A percentile compares a stretch with the other conserved stretches of the same genome.
Evolutionary conservation across 64 coral and sea anemone genomes (phyloP).

Genomic region (Pocillopora verrucosa): DNA sequence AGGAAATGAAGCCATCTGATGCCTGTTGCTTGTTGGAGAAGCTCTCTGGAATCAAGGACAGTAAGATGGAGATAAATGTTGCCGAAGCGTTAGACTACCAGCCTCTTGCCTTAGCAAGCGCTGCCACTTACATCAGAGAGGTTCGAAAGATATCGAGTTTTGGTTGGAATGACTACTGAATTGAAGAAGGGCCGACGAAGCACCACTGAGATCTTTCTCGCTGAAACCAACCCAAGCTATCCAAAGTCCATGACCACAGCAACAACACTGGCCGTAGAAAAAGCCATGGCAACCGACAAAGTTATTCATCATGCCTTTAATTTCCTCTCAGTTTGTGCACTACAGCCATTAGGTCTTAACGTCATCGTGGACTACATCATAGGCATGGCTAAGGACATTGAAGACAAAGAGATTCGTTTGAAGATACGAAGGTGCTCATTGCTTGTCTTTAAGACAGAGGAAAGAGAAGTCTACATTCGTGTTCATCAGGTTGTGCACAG

Average conservation of each 20-base stretch:
- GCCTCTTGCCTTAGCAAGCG: conserved; percentile 26
- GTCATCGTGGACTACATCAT: conserved; percentile 1
- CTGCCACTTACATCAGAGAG: conserved; percentile 2
- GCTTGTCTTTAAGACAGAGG: not conserved
- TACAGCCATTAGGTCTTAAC: not conserved
- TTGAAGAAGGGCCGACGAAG: not conserved
- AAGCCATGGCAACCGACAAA: not conserved
- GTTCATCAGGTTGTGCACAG: conserved; percentile 19
- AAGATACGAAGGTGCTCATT: conserved; percentile 11
- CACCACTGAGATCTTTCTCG: not conserved
- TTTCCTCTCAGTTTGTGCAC: conserved; percentile 16
- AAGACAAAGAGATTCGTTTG: conserved; percentile 8
- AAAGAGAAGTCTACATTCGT: not conserved
- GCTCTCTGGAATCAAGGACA: not conserved
- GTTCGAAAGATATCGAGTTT: not conserved
- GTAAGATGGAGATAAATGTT: not conserved
- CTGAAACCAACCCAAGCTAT: conserved; percentile 5
- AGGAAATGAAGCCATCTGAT: not conserved
- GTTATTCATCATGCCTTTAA: conserved; percentile 4
- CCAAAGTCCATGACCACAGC: conserved; percentile 1
- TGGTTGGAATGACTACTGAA: not conserved
- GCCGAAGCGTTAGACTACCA: not conserved
- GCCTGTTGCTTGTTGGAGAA: not conserved
- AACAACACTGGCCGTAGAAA: not conserved
- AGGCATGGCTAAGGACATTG: not conserved